Evolutionary conservation across 1,140 invertebrate genomes (phyloP), one percentile per base, ranked within the genome.

Genomic region (Venturia canescens): DNA sequence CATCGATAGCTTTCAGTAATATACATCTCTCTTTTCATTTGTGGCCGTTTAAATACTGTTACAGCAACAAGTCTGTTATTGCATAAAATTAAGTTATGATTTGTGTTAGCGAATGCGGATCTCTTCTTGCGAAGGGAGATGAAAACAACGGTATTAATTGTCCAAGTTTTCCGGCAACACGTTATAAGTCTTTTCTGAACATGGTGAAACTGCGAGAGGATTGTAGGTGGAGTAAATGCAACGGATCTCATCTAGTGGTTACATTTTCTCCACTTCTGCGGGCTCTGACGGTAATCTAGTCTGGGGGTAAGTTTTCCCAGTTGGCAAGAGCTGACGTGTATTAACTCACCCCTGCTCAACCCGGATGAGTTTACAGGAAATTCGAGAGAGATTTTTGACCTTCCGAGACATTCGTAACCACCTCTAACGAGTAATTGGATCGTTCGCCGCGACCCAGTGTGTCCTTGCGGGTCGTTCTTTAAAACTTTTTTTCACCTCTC

Each of bases 341-440:
- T 21, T 34, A 31, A 38, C 57, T 31, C 69, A 66, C 50, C 71
- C 66, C 72, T n/a, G n/a, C n/a, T 53, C 18, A 79, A 70, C n/a
- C 60, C 3, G 60, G 66, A 69, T 4, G 27, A 29, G 66, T 16
- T 29, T 31, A 31, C 16, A 29, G 29, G 9, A 31, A 16, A 34
- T 3, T 4, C 50, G 79, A 38, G 53, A 57, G 29, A 80, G 60
- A 63, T n/a, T 57, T 69, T 63, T 80, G 80, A 67, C 84, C 72
- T 69, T 70, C 84, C 84, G 76, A 70, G 86, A 84, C 85, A 85
- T 81, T 86, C 86, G 86, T 87, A 88, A 87, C 86, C 80, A 81
- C 74, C 74, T 83, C 69, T 84, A 84, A 85, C 84, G 86, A 87
- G 82, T 84, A 83, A 78, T 76, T 80, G 80, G 79, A 50, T 60